Base-by-base conservation (phyloP, 2,113 vertebrate species). In the Mionectes macconnelli region DNA sequence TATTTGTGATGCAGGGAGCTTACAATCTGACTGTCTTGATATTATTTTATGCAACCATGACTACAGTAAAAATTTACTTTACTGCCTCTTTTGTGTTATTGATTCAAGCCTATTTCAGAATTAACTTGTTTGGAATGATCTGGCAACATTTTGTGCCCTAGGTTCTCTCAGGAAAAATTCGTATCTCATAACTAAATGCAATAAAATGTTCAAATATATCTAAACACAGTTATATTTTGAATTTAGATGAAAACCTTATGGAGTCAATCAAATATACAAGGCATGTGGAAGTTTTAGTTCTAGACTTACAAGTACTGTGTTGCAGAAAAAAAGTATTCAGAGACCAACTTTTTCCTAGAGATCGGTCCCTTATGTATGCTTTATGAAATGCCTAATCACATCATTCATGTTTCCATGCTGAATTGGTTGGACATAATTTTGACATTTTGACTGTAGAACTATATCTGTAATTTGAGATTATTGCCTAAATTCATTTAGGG, bases 71-170 rank as follows among this genome's bases (percentile, higher is more conserved):
- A 97, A 97, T 95, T 92, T 83, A 60, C 83, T 97, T 97, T 97
- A 90, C 89, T 63, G 80, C 56, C 59, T 95, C 90, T 96, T 96
- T 97, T 90, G 63, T 95, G 89, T 92, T 97, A 95, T 94, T 94
- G 97, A 98, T 95, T 97, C 93, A 86, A 97, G 84, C 76, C 83
- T 75, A 62, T 97, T 97, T 96, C 91, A 93, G 87, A 97, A 97
- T 95, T 97, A 96, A 96, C 89, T 95, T 94, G 84, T 97, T 97
- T 95, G 79, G 75, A 95, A 93, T 90, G 96, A 97, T 97, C 63
- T 87, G 89, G 87, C 74, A 91, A 92, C 70, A 90, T 86, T 80
- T 39, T 83, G 77, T 94, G 92, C 89, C 93, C 75, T 70, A 63
- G 69, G 57, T 97, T 95, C 84, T 94, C 80, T 62, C 77, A 86